A percentile compares a stretch with the other conserved stretches of the same genome.
phyloP scores from a whole-genome alignment of 2,113 vertebrate genomes.

The Pedetes capensis region DNA sequence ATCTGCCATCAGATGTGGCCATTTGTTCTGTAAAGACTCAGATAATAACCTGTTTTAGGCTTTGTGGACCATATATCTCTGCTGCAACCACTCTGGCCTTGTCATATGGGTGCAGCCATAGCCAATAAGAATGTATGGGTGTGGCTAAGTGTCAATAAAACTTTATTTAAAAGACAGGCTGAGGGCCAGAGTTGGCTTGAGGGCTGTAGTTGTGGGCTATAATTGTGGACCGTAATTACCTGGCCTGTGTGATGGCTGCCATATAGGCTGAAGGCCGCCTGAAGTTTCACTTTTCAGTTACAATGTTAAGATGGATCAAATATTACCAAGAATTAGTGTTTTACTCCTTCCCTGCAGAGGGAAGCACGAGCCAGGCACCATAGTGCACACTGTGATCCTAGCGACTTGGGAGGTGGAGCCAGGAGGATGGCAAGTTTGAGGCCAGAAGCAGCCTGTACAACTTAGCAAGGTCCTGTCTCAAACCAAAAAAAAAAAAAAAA shows the following conservation, averaged over 20 bases:
- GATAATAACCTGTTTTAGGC: not conserved
- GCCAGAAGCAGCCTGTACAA: no score
- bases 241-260: not conserved
- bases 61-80: not conserved
- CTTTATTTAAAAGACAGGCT: slow-evolving; percentile 7
- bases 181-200: not conserved
- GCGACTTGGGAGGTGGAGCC: no score
- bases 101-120: not conserved
- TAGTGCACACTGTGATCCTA: no score
- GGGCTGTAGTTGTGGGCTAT: not conserved
- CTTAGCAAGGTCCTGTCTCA: no score
- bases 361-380: no score
- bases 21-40: not conserved
- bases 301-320: no score
- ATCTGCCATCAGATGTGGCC: not conserved
- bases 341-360: not conserved
- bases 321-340: not conserved
- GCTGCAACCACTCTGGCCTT: not conserved
- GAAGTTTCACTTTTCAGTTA: not conserved
- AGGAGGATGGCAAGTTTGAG: no score
- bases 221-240: not conserved
- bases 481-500: no score
- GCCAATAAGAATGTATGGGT: not conserved
- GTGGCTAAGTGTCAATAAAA: not conserved
- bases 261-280: not conserved